phyloP scores from a whole-genome alignment of 2,888 invertebrate species.

The Syrista parreyssii region DNA sequence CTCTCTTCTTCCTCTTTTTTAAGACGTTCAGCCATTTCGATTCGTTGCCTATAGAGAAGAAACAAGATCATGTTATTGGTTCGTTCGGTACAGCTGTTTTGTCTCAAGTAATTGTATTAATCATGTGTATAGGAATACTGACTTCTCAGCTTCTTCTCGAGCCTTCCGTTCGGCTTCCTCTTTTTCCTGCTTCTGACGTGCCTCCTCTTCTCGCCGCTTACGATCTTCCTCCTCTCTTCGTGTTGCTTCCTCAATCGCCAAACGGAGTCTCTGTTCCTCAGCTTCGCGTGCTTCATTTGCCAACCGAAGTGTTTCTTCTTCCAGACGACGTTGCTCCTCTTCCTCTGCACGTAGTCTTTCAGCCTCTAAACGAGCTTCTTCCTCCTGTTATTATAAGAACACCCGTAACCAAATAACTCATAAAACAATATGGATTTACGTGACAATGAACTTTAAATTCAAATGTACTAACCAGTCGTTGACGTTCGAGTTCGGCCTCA shows the following conservation, averaged over 20 bases:
- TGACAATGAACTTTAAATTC: not conserved
- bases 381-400: constrained; percentile 66
- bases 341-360: constrained; percentile 82
- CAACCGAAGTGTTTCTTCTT: constrained; percentile 82
- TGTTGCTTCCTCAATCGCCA: constrained; percentile 77
- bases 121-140: constrained; percentile 24
- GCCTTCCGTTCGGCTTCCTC: constrained; percentile 84
- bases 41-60: constrained; percentile 70
- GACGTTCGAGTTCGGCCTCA: constrained; percentile 87
- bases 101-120: not conserved
- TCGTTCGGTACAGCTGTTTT: not conserved
- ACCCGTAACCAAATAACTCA: constrained; percentile 1
- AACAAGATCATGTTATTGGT: not conserved
- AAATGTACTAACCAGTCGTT: constrained; percentile 66
- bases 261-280: constrained; percentile 86
- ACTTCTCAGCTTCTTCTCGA: constrained; percentile 85
- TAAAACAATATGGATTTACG: constrained; percentile 10
- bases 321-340: constrained; percentile 83
- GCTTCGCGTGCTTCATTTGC: constrained; percentile 83
- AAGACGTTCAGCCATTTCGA: constrained; percentile 85
- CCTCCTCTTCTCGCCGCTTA: constrained; percentile 75
- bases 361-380: constrained; percentile 78
- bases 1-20: constrained; percentile 91
- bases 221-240: constrained; percentile 84
- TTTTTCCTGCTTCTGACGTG: constrained; percentile 74